Base-by-base conservation (phyloP, 2,113 vertebrate genomes). In the Pelecanoides urinatrix region DNA sequence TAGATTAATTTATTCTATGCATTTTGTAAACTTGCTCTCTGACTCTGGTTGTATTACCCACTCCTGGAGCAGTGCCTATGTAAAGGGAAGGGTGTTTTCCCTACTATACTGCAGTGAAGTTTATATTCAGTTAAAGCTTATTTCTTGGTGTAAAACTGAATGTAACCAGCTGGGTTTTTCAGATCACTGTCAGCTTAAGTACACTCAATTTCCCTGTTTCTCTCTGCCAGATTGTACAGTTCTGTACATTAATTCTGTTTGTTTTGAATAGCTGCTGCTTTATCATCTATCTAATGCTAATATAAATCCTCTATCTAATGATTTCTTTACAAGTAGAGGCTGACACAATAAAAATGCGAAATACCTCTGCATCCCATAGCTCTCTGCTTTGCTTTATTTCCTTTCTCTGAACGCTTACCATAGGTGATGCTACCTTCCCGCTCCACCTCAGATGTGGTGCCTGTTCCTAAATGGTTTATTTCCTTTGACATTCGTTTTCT, bases 211-310 rank as follows among this genome's bases (percentile, higher is more conserved):
- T 79, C 29, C 13, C 1, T 26, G 20, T 23, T 62, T 66, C 67
- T 76, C 63, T 82, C 29, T 75, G 44, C 58, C 63, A 62, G 73
- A 59, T 53, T 72, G 55, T 81, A 49, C 40, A 53, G 76, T 73
- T 94, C 83, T 89, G 12, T 89, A 17, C 53, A 13, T 75, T 86
- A 84, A 58, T 94, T 73, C 63, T 79, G 44, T 84, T 94, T 52
- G 50, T 63, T 96, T 96, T 87, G 53, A 90, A 44, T 75, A 67
- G 47, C 81, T 88, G 34, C 70, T 95, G 49, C 56, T 85, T 92
- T 87, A 72, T 79, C 61, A 61, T 83, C 63, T 92, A 5, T 53
- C 52, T 88, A 36, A n/a, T 20, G 61, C 86, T 83, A 86, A 88
- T 83, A 86, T 34, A 79, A 88, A n/a, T 92, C 36, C 45, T 55